Conservation (phyloP, 2,888 invertebrate species). For the Eristalis arbustorum region DNA sequence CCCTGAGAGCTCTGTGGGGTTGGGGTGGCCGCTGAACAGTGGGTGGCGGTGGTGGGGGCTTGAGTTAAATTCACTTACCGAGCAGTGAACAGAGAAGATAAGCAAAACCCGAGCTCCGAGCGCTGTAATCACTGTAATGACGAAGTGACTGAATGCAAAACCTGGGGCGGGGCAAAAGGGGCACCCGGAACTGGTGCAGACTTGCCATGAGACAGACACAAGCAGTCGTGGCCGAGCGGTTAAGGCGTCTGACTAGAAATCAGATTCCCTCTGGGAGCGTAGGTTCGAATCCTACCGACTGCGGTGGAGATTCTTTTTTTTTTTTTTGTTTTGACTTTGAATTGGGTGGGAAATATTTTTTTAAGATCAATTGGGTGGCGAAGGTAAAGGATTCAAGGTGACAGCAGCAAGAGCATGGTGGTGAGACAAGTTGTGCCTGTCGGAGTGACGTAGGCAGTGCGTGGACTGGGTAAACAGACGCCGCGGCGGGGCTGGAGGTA, state of each 20-base stretch:
- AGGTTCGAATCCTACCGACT: constrained; percentile 78
- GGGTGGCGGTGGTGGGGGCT: constrained; percentile 22
- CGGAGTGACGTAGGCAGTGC: too few species aligned
- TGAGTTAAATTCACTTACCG: constrained; percentile 64
- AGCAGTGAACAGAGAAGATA: constrained; percentile 33
- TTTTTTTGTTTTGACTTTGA: not conserved
- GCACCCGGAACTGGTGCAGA: not conserved
- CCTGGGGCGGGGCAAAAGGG: too few species aligned
- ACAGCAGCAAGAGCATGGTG: too few species aligned
- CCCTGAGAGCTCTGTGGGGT: not conserved
- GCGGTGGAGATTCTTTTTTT: constrained; percentile 62
- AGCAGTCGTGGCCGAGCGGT: constrained; percentile 79
- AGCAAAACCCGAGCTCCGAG: constrained; percentile 32
- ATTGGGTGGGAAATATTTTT: not conserved
- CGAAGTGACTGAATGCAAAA: constrained; percentile 21
- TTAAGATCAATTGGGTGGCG: too few species aligned
- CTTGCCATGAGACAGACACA: not conserved
- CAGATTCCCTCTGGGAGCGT: constrained; percentile 79
- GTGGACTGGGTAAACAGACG: too few species aligned
- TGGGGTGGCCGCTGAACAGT: not conserved
- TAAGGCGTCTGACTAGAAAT: constrained; percentile 79
- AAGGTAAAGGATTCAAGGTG: too few species aligned
- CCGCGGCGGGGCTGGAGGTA: too few species aligned
- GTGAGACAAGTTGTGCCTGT: too few species aligned
- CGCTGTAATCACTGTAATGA: constrained; percentile 58